Evolutionary conservation across 2,888 invertebrate species (phyloP).

Genomic region (Malachius bipustulatus): DNA sequence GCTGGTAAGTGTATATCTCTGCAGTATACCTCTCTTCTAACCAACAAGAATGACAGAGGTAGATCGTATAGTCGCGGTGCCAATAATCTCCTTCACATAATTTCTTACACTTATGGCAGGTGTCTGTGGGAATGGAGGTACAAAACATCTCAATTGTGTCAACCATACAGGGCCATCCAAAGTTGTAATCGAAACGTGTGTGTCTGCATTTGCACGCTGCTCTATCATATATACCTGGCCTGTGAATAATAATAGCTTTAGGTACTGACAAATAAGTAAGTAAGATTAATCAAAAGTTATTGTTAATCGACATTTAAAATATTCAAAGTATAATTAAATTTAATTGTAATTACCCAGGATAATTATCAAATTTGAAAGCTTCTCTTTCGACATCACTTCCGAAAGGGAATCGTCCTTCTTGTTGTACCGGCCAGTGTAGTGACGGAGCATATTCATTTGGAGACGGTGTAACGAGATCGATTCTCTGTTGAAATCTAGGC

Average conservation of each 20-base stretch:
- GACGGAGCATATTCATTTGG: neutral
- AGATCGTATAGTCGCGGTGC: slow-evolving; percentile 32
- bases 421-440: neutral
- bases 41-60: slow-evolving; percentile 39
- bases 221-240: slow-evolving; percentile 28
- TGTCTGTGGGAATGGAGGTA: slow-evolving; percentile 31
- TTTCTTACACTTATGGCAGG: slow-evolving; percentile 35
- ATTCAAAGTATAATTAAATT: too few relatives aligned
- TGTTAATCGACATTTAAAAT: too few relatives aligned
- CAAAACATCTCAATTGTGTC: slow-evolving; percentile 38
- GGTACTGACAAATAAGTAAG: too few relatives aligned
- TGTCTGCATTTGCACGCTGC: slow-evolving; percentile 22
- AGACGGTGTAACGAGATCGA: neutral
- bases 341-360: too few relatives aligned
- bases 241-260: slow-evolving; percentile 19
- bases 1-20: slow-evolving; percentile 22
- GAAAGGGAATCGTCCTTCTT: neutral
- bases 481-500: neutral
- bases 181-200: slow-evolving; percentile 35
- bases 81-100: slow-evolving; percentile 40
- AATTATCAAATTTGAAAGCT: too few relatives aligned
- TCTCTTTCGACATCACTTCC: too few relatives aligned
- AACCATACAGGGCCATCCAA: slow-evolving; percentile 34
- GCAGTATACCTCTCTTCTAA: slow-evolving; percentile 28
- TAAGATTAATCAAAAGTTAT: too few relatives aligned